phyloP scores from a whole-genome alignment of 2,113 vertebrate species.

The Hippolais icterina region DNA sequence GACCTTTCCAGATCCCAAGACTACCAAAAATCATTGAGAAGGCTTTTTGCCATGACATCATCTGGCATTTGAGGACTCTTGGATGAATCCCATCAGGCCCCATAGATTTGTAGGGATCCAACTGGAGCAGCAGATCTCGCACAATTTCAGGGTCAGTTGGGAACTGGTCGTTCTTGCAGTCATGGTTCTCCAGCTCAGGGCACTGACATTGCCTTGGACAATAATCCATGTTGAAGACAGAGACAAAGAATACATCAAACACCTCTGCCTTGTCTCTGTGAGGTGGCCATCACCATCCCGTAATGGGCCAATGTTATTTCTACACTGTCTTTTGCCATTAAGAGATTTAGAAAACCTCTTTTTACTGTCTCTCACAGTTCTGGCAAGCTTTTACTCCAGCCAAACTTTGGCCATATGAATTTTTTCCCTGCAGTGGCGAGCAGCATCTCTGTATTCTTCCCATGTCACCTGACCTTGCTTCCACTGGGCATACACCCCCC shows the following conservation, averaged over 20 bases:
- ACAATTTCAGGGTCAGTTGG: neutral
- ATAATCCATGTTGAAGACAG: neutral
- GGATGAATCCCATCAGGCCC: neutral
- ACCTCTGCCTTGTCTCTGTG: neutral
- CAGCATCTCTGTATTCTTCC: neutral
- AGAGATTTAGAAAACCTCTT: neutral
- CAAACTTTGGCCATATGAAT: rapidly evolving
- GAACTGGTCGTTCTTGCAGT: neutral
- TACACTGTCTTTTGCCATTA: neutral
- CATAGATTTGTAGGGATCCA: neutral
- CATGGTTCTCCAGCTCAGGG: neutral
- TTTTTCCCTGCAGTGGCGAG: neutral
- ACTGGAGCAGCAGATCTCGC: neutral
- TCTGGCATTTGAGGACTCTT: neutral
- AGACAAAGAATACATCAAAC: neutral
- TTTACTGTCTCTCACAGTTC: neutral
- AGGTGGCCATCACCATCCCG: neutral
- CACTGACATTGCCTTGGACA: too few species aligned
- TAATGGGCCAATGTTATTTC: neutral
- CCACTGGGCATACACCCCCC: neutral
- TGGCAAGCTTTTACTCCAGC: neutral
- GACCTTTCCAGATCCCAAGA: neutral
- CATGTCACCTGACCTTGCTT: neutral
- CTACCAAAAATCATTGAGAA: neutral
- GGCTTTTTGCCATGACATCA: neutral